Percentiles rank a stretch among this genome's conserved stretches.
phyloP scores from a whole-genome alignment of 2,888 invertebrate species.

The Muschampia plurimacula region DNA sequence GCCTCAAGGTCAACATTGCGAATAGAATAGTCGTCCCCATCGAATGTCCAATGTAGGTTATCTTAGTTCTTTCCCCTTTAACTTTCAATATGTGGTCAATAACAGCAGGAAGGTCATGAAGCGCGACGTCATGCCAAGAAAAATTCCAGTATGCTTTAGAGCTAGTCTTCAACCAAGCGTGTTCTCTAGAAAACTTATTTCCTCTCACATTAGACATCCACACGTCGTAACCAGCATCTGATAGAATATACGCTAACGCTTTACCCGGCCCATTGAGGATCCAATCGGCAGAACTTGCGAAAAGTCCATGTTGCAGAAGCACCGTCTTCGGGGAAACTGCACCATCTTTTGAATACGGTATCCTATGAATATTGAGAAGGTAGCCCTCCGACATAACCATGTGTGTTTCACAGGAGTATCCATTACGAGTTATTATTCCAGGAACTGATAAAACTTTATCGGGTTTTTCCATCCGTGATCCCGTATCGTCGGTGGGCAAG shows the following conservation, averaged over 20 bases:
- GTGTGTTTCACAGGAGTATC: constrained; percentile 90
- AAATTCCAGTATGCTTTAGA: constrained; percentile 89
- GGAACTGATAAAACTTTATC: constrained; percentile 69
- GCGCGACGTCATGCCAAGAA: constrained; percentile 96
- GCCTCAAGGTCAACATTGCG: constrained; percentile 88
- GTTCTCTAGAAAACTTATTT: constrained; percentile 90
- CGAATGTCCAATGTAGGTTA: constrained; percentile 94
- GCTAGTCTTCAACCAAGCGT: constrained; percentile 81
- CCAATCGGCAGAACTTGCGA: constrained; percentile 92
- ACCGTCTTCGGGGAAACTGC: constrained; percentile 69
- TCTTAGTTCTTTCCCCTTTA: constrained; percentile 62
- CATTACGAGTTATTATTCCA: constrained; percentile 79
- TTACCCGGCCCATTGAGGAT: constrained; percentile 89
- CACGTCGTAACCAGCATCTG: constrained; percentile 90
- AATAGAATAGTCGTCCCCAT: constrained; percentile 94
- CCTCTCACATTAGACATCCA: constrained; percentile 95
- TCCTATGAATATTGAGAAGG: constrained; percentile 91
- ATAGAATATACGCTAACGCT: constrained; percentile 88
- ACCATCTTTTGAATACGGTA: constrained; percentile 83
- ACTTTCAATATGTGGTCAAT: constrained; percentile 87
- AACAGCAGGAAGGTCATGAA: constrained; percentile 93
- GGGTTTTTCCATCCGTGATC: constrained; percentile 60
- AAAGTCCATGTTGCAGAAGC: constrained; percentile 92
- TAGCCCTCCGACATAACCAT: constrained; percentile 92
- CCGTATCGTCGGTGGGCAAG: constrained; percentile 53